Percentiles rank a stretch among this genome's conserved stretches.
These are phyloP conservation scores for Melanotaenia trifasciata DNA, from an alignment of 2,797 vertebrate species.

Conservation along the genomic window DNA sequence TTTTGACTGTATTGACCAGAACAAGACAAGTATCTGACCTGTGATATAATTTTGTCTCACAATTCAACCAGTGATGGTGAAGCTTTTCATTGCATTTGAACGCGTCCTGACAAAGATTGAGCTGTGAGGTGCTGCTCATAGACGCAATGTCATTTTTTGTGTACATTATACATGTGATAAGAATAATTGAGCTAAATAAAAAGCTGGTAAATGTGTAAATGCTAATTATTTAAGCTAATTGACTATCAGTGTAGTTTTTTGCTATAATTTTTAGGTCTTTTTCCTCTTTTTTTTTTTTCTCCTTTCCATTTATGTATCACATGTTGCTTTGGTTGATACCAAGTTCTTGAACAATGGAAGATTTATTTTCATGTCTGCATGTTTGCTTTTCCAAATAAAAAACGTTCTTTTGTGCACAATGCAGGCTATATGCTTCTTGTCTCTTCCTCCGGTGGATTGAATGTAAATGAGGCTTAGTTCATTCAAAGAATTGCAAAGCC, in stretches of 20 bases:
- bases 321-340: neutral
- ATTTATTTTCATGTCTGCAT: constrained; percentile 1
- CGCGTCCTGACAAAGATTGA: neutral
- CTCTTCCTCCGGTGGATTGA: constrained; percentile 14
- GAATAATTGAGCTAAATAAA: neutral
- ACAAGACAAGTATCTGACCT: neutral
- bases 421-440: neutral
- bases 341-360: constrained; percentile 23
- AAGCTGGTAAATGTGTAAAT: constrained; percentile 1
- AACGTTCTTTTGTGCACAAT: neutral
- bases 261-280: neutral
- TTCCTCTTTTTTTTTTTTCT: neutral
- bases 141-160: neutral
- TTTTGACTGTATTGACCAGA: neutral
- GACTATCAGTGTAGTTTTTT: neutral
- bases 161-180: neutral
- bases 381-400: constrained; percentile 48
- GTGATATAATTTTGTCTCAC: neutral
- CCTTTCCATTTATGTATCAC: neutral
- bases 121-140: neutral
- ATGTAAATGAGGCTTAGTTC: constrained; percentile 65
- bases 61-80: neutral
- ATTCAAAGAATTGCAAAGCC: constrained; percentile 72
- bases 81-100: neutral
- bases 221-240: constrained; percentile 4